phyloP scores from a whole-genome alignment of 2,113 vertebrate species.

The Vanacampus margaritifer region DNA sequence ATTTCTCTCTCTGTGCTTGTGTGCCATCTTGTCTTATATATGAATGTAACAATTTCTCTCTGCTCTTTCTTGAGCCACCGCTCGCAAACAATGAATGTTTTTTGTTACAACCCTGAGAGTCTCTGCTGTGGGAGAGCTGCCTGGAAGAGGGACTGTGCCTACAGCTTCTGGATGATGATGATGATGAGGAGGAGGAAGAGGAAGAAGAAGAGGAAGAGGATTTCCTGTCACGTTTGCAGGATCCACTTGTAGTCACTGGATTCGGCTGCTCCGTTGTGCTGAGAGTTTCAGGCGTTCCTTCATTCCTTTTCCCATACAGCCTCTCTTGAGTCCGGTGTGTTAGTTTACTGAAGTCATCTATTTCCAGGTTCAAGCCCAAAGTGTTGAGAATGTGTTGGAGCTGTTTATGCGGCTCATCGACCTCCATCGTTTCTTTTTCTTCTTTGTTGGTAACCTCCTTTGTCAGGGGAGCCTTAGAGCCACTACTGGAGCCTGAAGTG shows the following conservation, averaged over 20 bases:
- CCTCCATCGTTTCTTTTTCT: constrained; percentile 6
- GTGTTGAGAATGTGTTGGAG: constrained; percentile 54
- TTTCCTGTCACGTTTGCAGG: not conserved
- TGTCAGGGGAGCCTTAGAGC: constrained; percentile 12
- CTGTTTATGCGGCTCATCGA: constrained; percentile 23
- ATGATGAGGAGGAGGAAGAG: not conserved
- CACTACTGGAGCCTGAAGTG: not conserved
- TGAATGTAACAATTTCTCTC: not conserved
- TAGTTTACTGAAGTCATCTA: constrained; percentile 47
- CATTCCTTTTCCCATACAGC: constrained; percentile 45
- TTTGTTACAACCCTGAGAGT: not conserved
- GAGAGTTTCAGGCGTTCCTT: not conserved
- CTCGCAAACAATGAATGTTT: not conserved
- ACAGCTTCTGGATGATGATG: constrained; percentile 6
- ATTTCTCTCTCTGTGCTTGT: not conserved
- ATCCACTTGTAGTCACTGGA: not conserved
- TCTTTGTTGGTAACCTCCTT: not conserved
- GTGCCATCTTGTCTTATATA: not conserved
- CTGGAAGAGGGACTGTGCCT: constrained; percentile 5
- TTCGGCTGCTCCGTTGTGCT: not conserved
- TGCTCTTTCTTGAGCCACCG: constrained; percentile 5
- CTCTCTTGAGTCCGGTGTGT: constrained; percentile 51
- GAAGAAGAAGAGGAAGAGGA: constrained; percentile 5
- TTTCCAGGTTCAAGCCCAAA: constrained; percentile 49
- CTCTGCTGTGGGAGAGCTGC: constrained; percentile 4